Evolutionary conservation across 2,888 invertebrate species (phyloP).

Genomic region (Drosophila acutilabella): DNA sequence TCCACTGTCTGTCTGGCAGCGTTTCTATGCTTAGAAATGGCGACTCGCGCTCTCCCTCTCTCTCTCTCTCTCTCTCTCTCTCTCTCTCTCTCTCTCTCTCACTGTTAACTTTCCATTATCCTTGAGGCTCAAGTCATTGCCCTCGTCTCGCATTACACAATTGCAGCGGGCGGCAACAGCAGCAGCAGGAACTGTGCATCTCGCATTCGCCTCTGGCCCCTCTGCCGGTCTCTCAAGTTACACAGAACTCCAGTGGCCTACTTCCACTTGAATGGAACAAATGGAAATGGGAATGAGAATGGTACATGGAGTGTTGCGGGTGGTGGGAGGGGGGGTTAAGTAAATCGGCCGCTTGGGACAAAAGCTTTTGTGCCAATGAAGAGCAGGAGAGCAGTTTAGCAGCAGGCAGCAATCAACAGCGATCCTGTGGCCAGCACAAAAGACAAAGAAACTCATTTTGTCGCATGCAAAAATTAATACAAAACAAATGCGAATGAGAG

Average conservation of each 20-base stretch:
- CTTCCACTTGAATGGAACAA: conserved; percentile 73
- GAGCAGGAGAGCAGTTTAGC: conserved; percentile 10
- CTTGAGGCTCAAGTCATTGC: conserved; percentile 71
- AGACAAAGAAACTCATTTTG: conserved; percentile 76
- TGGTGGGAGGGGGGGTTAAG: conserved; percentile 4
- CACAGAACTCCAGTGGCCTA: conserved; percentile 76
- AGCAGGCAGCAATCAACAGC: conserved; percentile 34
- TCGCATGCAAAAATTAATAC: conserved; percentile 73
- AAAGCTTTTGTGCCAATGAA: conserved; percentile 58
- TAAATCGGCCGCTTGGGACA: conserved; percentile 42
- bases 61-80: conserved; percentile 17
- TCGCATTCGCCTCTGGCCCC: conserved; percentile 29
- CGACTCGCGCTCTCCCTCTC: not conserved
- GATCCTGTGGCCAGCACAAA: conserved; percentile 57
- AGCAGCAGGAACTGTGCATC: conserved; percentile 31
- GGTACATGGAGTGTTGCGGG: not conserved
- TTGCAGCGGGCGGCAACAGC: conserved; percentile 50
- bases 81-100: conserved; percentile 4
- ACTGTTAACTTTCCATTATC: conserved; percentile 66
- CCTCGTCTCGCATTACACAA: conserved; percentile 74
- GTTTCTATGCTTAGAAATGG: conserved; percentile 36
- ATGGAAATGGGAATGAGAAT: conserved; percentile 19
- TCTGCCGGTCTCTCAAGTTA: conserved; percentile 52
- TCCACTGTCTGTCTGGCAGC: conserved; percentile 40
- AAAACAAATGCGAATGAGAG: conserved; percentile 60